Evolutionary conservation across 2,113 vertebrate species (phyloP), one percentile per base, ranked within the genome.

Genomic region (Nansenia antarctica): DNA sequence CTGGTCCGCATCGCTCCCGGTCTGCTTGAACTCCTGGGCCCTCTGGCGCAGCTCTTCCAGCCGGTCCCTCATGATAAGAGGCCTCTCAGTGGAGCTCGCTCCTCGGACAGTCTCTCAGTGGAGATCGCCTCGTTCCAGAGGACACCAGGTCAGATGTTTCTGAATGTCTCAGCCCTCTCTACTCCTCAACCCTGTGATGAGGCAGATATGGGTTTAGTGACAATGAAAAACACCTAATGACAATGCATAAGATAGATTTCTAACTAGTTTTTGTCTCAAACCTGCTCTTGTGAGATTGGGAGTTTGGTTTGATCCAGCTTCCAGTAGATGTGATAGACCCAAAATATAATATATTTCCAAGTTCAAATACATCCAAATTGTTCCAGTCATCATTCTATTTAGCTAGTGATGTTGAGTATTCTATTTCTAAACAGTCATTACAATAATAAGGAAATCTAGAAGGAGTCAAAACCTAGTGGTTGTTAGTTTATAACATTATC

Each of bases 21-120:
- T 85, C 1, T 71, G 80, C 1, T 76, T 73, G 58, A 86, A 70
- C 76, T 97, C 93, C 59, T 91, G 95, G 68, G 91, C 92, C 73
- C 73, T 87, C 76, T 93, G 86, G 78, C 85, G 94, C 60, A 99
- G 73, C 80, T 99, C 96, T 72, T 94, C 92, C 78, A 98, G 89
- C 18, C 96, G 92, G 65, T 99, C 96, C 90, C 69, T 98, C 96
- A 99, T 94, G 68, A 82, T 90, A 29, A 32, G 61, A 55, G 37
- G 9, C 31, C 7, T 18, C 24, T 55, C 58, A 18, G 7, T 24
- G 32, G 55, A 24, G 60, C 37, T 42, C 7, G 4, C 47, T 58
- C 65, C 39, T 61, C 9, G 69, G 47, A 73, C 27, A 35, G 5
- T 52, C 59, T 14, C 68, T 66, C 29, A 29, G 27, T 2, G n/a